A percentile compares a stretch with the other conserved stretches of the same genome.
Conservation (phyloP, 2,113 vertebrate genomes). For the Eupsittula cactorum region DNA sequence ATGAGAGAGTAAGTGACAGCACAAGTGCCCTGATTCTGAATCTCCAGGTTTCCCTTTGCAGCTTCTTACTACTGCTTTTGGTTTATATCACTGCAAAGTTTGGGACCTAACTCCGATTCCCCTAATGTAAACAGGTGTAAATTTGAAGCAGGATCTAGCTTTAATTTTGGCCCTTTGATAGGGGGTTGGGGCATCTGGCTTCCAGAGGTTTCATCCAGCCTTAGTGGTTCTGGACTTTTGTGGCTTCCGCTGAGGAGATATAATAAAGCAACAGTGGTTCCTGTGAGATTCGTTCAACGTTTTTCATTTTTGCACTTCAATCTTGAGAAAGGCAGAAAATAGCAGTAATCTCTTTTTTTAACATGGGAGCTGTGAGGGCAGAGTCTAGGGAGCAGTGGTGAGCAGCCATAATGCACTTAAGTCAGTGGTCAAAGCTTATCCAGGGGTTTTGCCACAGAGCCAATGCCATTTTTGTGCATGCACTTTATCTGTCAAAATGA, state of each 20-base stretch:
- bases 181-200: background rate
- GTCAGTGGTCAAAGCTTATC: background rate
- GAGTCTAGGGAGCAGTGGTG: background rate
- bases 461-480: background rate
- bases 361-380: background rate
- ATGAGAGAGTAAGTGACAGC: background rate
- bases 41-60: background rate
- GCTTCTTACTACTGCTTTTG: background rate
- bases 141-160: background rate
- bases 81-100: background rate
- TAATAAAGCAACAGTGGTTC: background rate
- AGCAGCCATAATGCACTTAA: background rate
- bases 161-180: background rate
- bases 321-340: background rate
- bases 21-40: background rate
- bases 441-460: background rate
- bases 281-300: fast-evolving
- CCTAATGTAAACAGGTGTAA: background rate
- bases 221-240: background rate
- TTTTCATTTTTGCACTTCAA: background rate
- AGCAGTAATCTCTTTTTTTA: background rate
- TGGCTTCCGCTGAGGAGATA: background rate
- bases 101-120: background rate
- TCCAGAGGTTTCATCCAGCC: background rate
- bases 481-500: background rate